Base-by-base conservation (phyloP, 2,113 vertebrate genomes). In the Burhinus oedicnemus region DNA sequence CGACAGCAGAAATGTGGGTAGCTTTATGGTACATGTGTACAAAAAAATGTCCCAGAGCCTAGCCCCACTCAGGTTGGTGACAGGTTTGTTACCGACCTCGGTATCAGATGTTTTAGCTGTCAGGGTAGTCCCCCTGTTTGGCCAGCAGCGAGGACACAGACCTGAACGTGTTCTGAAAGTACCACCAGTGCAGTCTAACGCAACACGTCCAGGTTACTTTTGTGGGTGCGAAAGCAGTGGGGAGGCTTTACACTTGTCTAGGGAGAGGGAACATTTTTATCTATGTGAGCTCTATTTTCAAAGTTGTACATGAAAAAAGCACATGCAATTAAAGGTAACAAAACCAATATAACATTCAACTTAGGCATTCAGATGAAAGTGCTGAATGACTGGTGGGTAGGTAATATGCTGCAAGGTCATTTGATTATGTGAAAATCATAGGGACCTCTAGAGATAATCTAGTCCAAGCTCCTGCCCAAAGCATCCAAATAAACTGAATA, bases 181-280 rank as follows among this genome's bases (percentile, higher is more conserved):
- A 51, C 47, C 81, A 62, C 34, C 54, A 58, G 52, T 60, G 17
- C 25, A 74, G 55, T 38, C 69, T 94, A 82, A 94, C 23, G 29
- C 90, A 95, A 86, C 65, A 55, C 26, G 27, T 77, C 55, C 62
- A 34, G 45, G 12, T 32, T 90, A 15, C 84, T 80, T 89, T 84
- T 55, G 60, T 11, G 7, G 15, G 26, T 72, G 65, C 54, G 71
- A 78, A 76, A 57, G 71, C 75, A 77, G 23, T 49, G 42, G 22
- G 36, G 44, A 90, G 42, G 47, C 83, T 94, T 93, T 82, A 93
- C 60, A 83, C 71, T 93, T 96, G 78, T 60, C 85, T 84, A 89
- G 76, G 40, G n/a, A 92, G 79, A 77, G 60, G 83, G 71, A 86
- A 83, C 0, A 5, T 70, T 81, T 93, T 86, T 70, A 23, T 69